These are phyloP conservation scores for Catostomus latipinnis DNA, from an alignment of 2,797 vertebrate species.

Conservation along the genomic window DNA sequence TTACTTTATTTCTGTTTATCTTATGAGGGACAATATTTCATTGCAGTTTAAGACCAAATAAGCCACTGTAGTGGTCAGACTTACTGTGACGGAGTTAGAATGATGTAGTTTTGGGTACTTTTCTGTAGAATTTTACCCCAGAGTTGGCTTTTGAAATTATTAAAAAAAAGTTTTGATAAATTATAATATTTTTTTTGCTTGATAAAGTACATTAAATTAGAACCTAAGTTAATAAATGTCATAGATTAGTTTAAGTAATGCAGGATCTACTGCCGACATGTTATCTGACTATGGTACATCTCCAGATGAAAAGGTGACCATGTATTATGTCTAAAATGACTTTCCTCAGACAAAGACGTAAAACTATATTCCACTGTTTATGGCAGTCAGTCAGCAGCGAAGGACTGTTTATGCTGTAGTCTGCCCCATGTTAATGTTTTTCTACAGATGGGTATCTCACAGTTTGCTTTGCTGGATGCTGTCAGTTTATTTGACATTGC, in stretches of 20 bases:
- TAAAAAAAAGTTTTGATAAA: too few relatives aligned
- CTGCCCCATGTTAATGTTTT: conserved; percentile 50
- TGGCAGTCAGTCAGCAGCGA: conserved; percentile 46
- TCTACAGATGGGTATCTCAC: conserved; percentile 27
- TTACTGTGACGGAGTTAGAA: too few relatives aligned
- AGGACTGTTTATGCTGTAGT: conserved; percentile 45
- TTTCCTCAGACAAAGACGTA: conserved; percentile 47
- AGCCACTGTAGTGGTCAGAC: too few relatives aligned
- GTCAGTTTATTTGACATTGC: conserved; percentile 41
- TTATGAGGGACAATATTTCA: too few relatives aligned
- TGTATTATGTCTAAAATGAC: conserved; percentile 57
- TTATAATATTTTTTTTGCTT: too few relatives aligned
- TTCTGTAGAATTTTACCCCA: too few relatives aligned
- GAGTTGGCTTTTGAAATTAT: too few relatives aligned
- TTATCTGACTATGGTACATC: not conserved
- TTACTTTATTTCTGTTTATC: too few relatives aligned
- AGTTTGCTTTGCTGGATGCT: not conserved
- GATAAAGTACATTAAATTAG: not conserved
- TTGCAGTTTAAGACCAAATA: too few relatives aligned
- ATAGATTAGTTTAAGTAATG: too few relatives aligned
- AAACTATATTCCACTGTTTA: conserved; percentile 51
- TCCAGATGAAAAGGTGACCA: conserved; percentile 19
- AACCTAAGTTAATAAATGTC: not conserved
- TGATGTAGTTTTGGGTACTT: too few relatives aligned
- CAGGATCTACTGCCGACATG: not conserved